Conservation (phyloP, 2,888 invertebrate genomes). For the Papilio elwesi region DNA sequence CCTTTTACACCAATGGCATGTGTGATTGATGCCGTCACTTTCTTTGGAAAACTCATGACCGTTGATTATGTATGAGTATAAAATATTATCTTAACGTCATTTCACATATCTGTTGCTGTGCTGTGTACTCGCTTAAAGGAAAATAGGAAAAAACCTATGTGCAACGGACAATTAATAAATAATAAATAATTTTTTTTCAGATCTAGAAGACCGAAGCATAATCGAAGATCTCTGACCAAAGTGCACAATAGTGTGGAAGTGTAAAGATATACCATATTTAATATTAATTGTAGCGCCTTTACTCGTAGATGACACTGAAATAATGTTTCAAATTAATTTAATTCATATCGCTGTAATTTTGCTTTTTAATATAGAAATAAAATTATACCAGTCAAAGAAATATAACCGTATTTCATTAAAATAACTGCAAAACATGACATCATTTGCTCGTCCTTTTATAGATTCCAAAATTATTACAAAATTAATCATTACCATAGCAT, state of each 20-base stretch:
- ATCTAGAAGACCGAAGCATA: conserved; percentile 3
- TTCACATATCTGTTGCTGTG: too few relatives aligned
- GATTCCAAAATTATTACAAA: background rate
- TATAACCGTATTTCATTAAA: conserved; percentile 3
- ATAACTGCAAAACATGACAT: background rate
- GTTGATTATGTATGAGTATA: too few relatives aligned
- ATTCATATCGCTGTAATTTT: conserved; percentile 19
- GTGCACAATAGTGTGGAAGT: background rate
- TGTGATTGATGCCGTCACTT: too few relatives aligned
- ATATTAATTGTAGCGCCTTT: background rate
- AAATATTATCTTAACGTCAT: too few relatives aligned
- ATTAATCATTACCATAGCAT: background rate
- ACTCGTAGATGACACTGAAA: background rate
- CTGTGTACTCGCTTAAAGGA: too few relatives aligned
- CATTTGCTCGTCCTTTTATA: background rate
- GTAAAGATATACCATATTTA: background rate
- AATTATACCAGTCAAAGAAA: background rate
- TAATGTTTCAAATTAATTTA: background rate
- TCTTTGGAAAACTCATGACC: too few relatives aligned
- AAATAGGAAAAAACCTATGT: too few relatives aligned
- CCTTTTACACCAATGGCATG: too few relatives aligned
- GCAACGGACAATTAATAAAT: too few relatives aligned
- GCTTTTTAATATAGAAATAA: conserved; percentile 13
- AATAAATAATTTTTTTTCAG: background rate
- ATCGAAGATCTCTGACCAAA: background rate